phyloP scores from a whole-genome alignment of 23 tunicate genomes.

The Aplidium turbinatum region DNA sequence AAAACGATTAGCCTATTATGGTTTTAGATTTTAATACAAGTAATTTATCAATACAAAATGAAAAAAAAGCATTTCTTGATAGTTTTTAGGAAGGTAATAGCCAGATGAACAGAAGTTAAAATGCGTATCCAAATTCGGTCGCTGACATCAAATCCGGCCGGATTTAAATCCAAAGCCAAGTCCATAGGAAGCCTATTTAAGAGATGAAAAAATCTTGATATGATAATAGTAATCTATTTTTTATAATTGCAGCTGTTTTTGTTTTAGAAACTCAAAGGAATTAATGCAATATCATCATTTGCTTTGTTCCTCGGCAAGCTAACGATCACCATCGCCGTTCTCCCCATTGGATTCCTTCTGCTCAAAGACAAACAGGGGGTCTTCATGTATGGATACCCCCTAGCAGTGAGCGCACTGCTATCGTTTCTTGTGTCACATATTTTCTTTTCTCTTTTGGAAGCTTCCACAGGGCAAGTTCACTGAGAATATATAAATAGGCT shows the following conservation, averaged over 20 bases:
- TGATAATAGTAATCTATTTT: background rate
- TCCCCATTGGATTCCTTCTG: conserved; percentile 74
- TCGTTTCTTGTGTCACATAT: conserved; percentile 64
- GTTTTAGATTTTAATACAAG: background rate
- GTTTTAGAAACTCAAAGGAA: conserved; percentile 62
- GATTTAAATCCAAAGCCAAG: no score
- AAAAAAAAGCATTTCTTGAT: no score
- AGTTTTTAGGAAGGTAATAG: no score
- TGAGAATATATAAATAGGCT: background rate
- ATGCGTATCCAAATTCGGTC: no score
- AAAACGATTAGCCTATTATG: background rate
- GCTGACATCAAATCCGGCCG: no score
- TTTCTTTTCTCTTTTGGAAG: conserved; percentile 67
- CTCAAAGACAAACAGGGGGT: conserved; percentile 80
- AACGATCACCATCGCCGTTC: conserved; percentile 50
- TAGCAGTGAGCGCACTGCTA: conserved; percentile 64
- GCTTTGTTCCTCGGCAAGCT: conserved; percentile 77
- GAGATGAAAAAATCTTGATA: background rate
- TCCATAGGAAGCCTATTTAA: background rate
- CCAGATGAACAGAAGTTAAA: no score
- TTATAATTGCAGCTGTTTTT: background rate
- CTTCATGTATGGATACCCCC: conserved; percentile 72
- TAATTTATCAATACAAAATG: no score
- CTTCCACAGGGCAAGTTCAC: conserved; percentile 65
- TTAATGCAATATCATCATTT: conserved; percentile 63